Evolutionary conservation across 2,888 invertebrate genomes (phyloP).

Genomic region (Drosophila dives): DNA sequence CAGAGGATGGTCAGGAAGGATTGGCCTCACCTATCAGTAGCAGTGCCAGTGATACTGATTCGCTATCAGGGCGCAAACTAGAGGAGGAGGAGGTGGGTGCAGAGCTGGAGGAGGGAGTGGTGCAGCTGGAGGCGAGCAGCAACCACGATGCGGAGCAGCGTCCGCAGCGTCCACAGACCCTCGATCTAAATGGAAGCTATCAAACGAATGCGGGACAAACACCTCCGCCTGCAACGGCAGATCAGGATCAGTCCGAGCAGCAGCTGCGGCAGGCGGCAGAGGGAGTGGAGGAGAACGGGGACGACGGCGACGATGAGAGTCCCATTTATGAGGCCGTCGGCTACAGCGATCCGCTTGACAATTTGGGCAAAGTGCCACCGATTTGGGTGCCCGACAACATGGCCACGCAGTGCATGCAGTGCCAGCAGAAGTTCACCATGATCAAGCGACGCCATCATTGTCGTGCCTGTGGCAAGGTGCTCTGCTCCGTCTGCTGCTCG

Average conservation of each 20-base stretch:
- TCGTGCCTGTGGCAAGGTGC: conserved; percentile 93
- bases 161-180: conserved; percentile 83
- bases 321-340: conserved; percentile 79
- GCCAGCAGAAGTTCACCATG: conserved; percentile 92
- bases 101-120: conserved; percentile 13
- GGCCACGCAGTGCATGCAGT: conserved; percentile 92
- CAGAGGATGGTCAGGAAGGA: conserved; percentile 43
- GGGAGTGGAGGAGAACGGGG: neutral
- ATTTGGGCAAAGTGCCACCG: conserved; percentile 91
- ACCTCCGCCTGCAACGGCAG: conserved; percentile 69
- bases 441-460: conserved; percentile 94
- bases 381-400: conserved; percentile 95
- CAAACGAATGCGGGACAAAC: conserved; percentile 81
- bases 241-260: conserved; percentile 1
- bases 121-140: conserved; percentile 16
- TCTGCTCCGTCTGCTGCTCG: conserved; percentile 92
- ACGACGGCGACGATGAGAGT: conserved; percentile 48
- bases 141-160: conserved; percentile 58
- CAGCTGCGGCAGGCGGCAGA: neutral
- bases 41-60: conserved; percentile 78
- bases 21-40: conserved; percentile 73
- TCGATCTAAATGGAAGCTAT: conserved; percentile 77
- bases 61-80: conserved; percentile 63
- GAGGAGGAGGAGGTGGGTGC: conserved; percentile 47
- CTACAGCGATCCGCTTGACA: conserved; percentile 82